A percentile compares a stretch with the other conserved stretches of the same genome.
These are phyloP conservation scores for Geotrypetes seraphini DNA, from an alignment of 2,797 vertebrate species.

Conservation along the genomic window DNA sequence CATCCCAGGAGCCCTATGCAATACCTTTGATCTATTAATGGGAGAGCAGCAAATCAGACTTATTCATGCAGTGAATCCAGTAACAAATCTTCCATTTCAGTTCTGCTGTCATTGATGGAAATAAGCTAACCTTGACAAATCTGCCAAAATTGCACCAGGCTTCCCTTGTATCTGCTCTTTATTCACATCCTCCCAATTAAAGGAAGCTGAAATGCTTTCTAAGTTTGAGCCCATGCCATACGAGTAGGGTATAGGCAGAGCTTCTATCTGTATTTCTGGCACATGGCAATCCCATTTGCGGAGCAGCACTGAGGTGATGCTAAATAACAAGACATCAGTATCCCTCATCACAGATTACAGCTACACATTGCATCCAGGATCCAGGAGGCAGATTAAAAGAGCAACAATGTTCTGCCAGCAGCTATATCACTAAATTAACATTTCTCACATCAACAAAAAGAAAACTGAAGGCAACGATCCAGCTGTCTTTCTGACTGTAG, in stretches of 20 bases:
- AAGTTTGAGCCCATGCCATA: slow-evolving; percentile 38
- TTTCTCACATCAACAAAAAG: too few species aligned
- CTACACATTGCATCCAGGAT: too few species aligned
- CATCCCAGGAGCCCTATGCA: slow-evolving; percentile 55
- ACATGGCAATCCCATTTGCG: slow-evolving; percentile 21
- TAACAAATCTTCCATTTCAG: slow-evolving; percentile 57
- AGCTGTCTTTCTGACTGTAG: too few species aligned
- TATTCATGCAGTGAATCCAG: slow-evolving; percentile 54
- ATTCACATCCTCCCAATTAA: slow-evolving; percentile 51
- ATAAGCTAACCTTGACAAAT: slow-evolving; percentile 60
- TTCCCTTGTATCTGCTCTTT: slow-evolving; percentile 40
- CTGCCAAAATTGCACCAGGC: slow-evolving; percentile 51
- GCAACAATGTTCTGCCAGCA: too few species aligned
- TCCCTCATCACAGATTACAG: too few species aligned
- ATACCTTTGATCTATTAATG: slow-evolving; percentile 68
- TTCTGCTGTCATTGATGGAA: slow-evolving; percentile 56
- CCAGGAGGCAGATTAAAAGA: too few species aligned
- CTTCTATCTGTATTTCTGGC: slow-evolving; percentile 24
- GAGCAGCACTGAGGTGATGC: too few species aligned
- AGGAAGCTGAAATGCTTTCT: slow-evolving; percentile 48
- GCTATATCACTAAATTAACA: too few species aligned
- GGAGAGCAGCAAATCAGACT: slow-evolving; percentile 64
- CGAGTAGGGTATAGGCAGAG: slow-evolving; percentile 24
- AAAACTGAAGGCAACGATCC: too few species aligned
- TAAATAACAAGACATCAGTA: too few species aligned